Evolutionary conservation across 2,797 vertebrate species (phyloP).

Genomic region (Syngnathus rostellatus): DNA sequence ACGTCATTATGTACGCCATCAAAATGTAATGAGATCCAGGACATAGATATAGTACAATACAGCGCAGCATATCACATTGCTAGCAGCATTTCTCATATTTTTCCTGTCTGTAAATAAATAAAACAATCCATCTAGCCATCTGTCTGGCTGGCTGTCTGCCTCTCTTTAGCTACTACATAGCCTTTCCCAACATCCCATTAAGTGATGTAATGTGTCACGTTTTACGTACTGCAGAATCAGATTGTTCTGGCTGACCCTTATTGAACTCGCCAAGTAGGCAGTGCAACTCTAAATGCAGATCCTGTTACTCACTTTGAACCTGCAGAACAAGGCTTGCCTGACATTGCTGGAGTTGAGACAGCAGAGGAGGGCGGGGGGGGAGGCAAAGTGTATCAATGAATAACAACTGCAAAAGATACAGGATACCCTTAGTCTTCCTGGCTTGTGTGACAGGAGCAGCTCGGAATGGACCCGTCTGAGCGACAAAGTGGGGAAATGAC

Average conservation of each 20-base stretch:
- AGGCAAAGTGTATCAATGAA: conserved; percentile 6
- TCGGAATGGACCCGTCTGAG: conserved; percentile 36
- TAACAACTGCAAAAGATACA: conserved; percentile 28
- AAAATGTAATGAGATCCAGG: too few relatives aligned
- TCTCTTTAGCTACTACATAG: conserved; percentile 8
- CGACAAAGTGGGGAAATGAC: conserved; percentile 59
- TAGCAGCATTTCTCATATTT: too few relatives aligned
- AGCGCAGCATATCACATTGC: too few relatives aligned
- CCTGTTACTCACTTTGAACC: conserved; percentile 26
- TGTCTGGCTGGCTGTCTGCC: conserved; percentile 12
- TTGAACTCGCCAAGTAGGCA: conserved; percentile 13
- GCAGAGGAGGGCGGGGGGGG: conserved; percentile 6
- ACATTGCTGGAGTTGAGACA: conserved; percentile 20
- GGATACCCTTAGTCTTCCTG: conserved; percentile 41
- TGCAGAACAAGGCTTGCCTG: conserved; percentile 17
- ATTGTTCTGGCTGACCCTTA: conserved; percentile 20
- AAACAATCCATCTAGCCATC: background rate
- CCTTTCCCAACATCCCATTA: background rate
- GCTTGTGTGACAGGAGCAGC: conserved; percentile 44
- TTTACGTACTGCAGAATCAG: conserved; percentile 14
- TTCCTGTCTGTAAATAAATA: too few relatives aligned
- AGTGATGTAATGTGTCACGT: conserved; percentile 17
- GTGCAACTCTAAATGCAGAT: conserved; percentile 15
- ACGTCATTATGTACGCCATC: too few relatives aligned
- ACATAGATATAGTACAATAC: too few relatives aligned